Evolutionary conservation across 2,797 vertebrate genomes (phyloP).

Genomic region (Channallabes apus): DNA sequence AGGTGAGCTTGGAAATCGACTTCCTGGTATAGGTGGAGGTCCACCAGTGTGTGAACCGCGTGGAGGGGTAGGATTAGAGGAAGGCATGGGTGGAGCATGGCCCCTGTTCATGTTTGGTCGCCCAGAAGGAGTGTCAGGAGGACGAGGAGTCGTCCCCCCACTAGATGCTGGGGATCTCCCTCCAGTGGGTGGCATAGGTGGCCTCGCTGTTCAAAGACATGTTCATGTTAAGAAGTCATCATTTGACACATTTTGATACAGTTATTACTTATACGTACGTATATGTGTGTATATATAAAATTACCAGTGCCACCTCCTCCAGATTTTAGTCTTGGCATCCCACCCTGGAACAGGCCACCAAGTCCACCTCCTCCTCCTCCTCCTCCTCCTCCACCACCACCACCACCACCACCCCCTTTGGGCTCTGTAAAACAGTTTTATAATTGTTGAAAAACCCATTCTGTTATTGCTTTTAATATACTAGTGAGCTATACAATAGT

Average conservation of each 20-base stretch:
- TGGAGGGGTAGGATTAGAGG: slow-evolving; percentile 76
- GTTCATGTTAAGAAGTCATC: slow-evolving; percentile 7
- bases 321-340: slow-evolving; percentile 91
- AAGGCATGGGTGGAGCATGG: slow-evolving; percentile 81
- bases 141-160: slow-evolving; percentile 75
- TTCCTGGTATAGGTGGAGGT: slow-evolving; percentile 69
- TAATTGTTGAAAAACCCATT: neutral
- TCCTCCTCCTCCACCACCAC: slow-evolving; percentile 58
- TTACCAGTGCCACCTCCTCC: slow-evolving; percentile 80
- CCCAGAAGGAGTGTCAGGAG: slow-evolving; percentile 75
- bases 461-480: neutral
- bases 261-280: slow-evolving; percentile 48
- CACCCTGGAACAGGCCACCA: slow-evolving; percentile 91
- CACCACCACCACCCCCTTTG: slow-evolving; percentile 77
- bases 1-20: slow-evolving; percentile 64
- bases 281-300: neutral
- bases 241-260: slow-evolving; percentile 1
- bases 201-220: slow-evolving; percentile 74
- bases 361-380: slow-evolving; percentile 75
- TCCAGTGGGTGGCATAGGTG: slow-evolving; percentile 73
- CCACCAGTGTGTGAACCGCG: slow-evolving; percentile 72
- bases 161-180: slow-evolving; percentile 71
- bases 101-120: slow-evolving; percentile 72
- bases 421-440: slow-evolving; percentile 76
- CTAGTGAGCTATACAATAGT: neutral